A percentile compares a stretch with the other conserved stretches of the same genome.
phyloP scores from a whole-genome alignment of 2,888 invertebrate genomes.

The Dynastes grantii region DNA sequence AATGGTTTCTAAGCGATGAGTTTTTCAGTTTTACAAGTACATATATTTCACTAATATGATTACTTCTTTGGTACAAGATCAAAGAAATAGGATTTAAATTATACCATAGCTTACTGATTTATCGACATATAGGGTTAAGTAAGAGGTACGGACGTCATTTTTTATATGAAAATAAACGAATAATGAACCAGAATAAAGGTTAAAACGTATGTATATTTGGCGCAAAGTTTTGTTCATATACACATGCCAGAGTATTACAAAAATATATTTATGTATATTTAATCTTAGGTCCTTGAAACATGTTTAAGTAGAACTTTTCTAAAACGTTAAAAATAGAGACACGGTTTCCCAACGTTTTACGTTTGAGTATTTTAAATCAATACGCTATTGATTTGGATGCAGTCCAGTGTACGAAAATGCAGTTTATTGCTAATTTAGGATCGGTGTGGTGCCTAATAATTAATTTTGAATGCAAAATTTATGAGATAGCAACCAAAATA shows the following conservation, averaged over 20 bases:
- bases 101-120: background rate
- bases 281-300: constrained; percentile 22
- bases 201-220: background rate
- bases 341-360: constrained; percentile 25
- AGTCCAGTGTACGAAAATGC: constrained; percentile 39
- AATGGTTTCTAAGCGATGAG: background rate
- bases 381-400: constrained; percentile 40
- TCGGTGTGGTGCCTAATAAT: constrained; percentile 1
- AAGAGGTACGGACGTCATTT: background rate
- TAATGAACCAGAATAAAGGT: background rate
- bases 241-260: constrained; percentile 1
- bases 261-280: constrained; percentile 26
- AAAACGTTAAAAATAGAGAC: constrained; percentile 29
- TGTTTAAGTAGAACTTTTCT: constrained; percentile 29
- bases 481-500: background rate
- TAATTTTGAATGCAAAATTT: constrained; percentile 13
- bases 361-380: constrained; percentile 27
- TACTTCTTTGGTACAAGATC: background rate
- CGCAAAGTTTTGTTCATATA: background rate
- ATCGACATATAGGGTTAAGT: background rate
- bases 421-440: background rate
- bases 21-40: background rate
- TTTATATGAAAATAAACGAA: constrained; percentile 1
- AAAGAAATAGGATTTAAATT: background rate
- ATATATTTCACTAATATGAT: constrained; percentile 6